phyloP scores from a whole-genome alignment of 2,888 invertebrate species.

The Rugalucina vietnamica region DNA sequence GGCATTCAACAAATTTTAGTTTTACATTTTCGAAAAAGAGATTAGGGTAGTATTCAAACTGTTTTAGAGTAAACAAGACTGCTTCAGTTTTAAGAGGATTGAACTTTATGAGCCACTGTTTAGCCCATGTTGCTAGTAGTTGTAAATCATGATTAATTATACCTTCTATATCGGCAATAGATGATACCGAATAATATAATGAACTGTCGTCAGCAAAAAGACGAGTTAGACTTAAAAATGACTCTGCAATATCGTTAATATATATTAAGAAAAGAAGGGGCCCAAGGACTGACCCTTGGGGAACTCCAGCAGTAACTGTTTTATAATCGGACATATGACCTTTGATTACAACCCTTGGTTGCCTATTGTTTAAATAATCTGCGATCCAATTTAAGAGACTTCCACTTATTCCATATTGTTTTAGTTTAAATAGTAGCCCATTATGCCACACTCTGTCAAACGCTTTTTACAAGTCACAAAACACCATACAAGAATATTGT shows the following conservation, averaged over 20 bases:
- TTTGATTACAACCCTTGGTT: neutral
- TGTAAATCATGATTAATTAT: neutral
- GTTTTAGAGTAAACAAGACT: neutral
- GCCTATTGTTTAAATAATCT: neutral
- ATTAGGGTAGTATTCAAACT: neutral
- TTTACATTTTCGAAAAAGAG: neutral
- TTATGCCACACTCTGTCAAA: too few species aligned
- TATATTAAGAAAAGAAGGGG: neutral
- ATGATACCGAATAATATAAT: neutral
- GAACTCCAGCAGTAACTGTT: neutral
- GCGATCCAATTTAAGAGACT: neutral
- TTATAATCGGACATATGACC: neutral
- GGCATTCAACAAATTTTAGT: too few species aligned
- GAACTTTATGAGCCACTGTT: neutral
- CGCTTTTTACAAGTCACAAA: too few species aligned
- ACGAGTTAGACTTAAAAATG: neutral
- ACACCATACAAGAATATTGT: too few species aligned
- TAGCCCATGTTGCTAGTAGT: neutral
- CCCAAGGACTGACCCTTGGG: neutral
- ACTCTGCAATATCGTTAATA: neutral
- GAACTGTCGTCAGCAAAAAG: neutral
- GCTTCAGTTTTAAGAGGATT: neutral
- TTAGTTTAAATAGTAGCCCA: too few species aligned
- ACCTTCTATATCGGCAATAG: neutral
- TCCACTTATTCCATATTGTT: constrained; percentile 17